Base-by-base conservation (phyloP, 2,888 invertebrate genomes). In the Plebejus anna region DNA sequence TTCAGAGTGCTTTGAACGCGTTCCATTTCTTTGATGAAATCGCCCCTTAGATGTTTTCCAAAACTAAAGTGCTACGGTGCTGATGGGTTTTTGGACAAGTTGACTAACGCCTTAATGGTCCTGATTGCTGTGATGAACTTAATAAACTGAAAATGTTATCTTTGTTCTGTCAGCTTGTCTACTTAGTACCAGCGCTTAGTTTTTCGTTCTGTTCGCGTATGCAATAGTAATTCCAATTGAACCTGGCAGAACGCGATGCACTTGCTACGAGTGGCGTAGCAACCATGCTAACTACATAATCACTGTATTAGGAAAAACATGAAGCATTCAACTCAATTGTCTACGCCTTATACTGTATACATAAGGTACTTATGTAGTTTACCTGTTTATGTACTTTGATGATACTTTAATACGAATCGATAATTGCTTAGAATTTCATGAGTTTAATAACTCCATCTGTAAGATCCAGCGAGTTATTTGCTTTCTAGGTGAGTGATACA, bases 261-360 rank as follows among this genome's bases (percentile, higher is more conserved):
- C 32, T 66, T 36, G 32, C 13, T 32, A 32, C 32, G 32, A 28
- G 32, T 32, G 32, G 32, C 66, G 36, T 36, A 66, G 66, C 32
- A 66, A 66, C 66, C 4, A 66, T 32, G 16, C 11, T 22, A 66
- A 66, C 66, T 32, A 66, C 66, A 32, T 66, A 66, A 66, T 66
- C 66, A 66, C 66, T 66, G 4, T 66, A 66, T 66, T 66, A 66
- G 13, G 13, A 11, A 66, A 66, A 66, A 11, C 66, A 66, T 32
- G 32, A 32, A 66, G 66, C 66, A 36, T 36, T 66, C 32, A 36
- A 66, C 66, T 4, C 16, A 66, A 66, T 66, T 66, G 32, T 36
- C 66, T 36, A 3, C 16, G 32, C 32, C 32, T 36, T 66, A 66
- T 28, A 22, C 22, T 22, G 22, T 22, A 22, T 32, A 61, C 59